Evolutionary conservation across 2,888 invertebrate genomes (phyloP).

Genomic region (Drosophila lutescens): DNA sequence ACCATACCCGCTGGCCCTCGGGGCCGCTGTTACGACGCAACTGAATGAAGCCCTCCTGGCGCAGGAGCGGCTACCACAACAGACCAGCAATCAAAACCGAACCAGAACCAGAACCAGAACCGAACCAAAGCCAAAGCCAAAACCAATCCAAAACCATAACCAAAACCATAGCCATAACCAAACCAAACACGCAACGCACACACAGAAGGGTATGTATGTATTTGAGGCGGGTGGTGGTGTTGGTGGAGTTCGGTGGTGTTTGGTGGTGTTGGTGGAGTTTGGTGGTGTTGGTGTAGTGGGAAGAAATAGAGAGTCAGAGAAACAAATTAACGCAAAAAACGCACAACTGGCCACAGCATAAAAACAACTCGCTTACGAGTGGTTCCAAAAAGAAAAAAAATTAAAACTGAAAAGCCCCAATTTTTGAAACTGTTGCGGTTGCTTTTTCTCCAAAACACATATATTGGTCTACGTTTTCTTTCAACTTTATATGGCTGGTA

Average conservation of each 20-base stretch:
- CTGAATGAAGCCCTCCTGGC: conserved; percentile 83
- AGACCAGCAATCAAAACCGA: conserved; percentile 42
- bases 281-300: conserved; percentile 37
- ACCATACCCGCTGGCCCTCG: conserved; percentile 82
- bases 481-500: conserved; percentile 2
- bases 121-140: conserved; percentile 44
- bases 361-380: conserved; percentile 35
- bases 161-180: conserved; percentile 56
- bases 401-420: conserved; percentile 13
- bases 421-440: conserved; percentile 17
- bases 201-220: conserved; percentile 59
- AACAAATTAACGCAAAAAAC: conserved; percentile 69
- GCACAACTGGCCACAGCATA: conserved; percentile 54
- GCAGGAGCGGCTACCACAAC: conserved; percentile 80
- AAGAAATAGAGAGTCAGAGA: conserved; percentile 62
- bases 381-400: background rate
- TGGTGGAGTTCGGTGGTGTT: conserved; percentile 17
- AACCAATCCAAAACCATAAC: conserved; percentile 57
- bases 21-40: conserved; percentile 83
- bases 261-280: conserved; percentile 17
- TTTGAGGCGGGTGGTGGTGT: conserved; percentile 35
- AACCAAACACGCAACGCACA: conserved; percentile 70
- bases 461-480: conserved; percentile 2
- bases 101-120: conserved; percentile 47
- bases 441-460: conserved; percentile 16